Percentiles rank a stretch among this genome's conserved stretches.
These are phyloP conservation scores for Leptestheria dahalacensis DNA, from an alignment of 1,140 invertebrate species.

Conservation along the genomic window DNA sequence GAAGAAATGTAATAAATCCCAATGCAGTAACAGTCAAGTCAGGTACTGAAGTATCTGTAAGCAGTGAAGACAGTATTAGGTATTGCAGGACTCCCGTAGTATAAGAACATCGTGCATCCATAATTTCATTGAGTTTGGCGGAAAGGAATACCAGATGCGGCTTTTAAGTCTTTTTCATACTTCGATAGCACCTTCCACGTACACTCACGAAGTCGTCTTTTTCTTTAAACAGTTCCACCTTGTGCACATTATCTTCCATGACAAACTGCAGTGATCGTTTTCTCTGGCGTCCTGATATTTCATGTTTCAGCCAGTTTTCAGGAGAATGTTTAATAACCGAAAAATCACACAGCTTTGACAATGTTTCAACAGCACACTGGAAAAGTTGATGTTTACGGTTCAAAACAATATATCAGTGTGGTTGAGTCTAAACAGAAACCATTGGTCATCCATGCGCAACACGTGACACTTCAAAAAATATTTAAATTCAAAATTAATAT, in stretches of 20 bases:
- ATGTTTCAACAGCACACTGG: too few species aligned
- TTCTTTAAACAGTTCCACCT: not conserved
- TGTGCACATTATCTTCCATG: not conserved
- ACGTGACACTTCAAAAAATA: not conserved
- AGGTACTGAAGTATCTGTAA: too few species aligned
- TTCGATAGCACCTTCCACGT: not conserved
- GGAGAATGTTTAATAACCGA: not conserved
- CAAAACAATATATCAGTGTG: too few species aligned
- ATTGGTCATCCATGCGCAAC: not conserved
- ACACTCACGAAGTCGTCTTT: not conserved
- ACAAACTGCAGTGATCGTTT: not conserved
- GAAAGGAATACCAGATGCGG: not conserved
- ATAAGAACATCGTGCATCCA: not conserved
- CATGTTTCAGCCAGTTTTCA: not conserved
- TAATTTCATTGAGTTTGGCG: not conserved
- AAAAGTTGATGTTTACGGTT: too few species aligned
- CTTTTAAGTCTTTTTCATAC: not conserved
- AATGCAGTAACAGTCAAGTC: too few species aligned
- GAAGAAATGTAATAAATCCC: too few species aligned
- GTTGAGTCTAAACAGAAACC: not conserved
- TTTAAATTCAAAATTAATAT: not conserved
- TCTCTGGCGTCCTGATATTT: not conserved
- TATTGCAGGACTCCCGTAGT: too few species aligned
- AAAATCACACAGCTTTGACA: not conserved
- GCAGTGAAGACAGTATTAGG: too few species aligned